These are phyloP conservation scores for Fistularia tabacaria DNA, from an alignment of 2,797 vertebrate species.

Conservation along the genomic window DNA sequence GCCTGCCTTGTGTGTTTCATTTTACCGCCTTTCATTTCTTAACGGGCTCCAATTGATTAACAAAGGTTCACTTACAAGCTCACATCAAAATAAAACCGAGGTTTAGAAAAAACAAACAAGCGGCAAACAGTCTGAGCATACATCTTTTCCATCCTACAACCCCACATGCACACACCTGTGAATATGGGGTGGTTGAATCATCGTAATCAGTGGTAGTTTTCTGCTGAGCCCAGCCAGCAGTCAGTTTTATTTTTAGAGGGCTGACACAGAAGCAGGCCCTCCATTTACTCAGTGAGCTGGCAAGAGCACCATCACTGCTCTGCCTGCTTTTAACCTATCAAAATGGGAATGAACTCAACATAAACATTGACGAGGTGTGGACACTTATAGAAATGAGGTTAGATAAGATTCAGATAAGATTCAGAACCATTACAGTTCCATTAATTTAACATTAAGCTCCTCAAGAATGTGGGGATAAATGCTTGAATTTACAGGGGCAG, in stretches of 20 bases:
- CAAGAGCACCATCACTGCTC: conserved; percentile 58
- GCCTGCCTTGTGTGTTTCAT: too few species aligned
- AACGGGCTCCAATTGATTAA: too few species aligned
- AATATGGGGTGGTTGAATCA: conserved; percentile 74
- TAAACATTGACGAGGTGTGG: conserved; percentile 66
- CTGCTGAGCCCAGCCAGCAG: conserved; percentile 72
- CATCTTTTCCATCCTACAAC: conserved; percentile 35
- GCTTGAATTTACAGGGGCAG: neutral
- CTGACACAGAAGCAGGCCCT: conserved; percentile 71
- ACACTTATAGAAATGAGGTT: conserved; percentile 52
- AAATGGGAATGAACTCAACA: conserved; percentile 67
- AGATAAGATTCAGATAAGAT: conserved; percentile 19
- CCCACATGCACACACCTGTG: conserved; percentile 58
- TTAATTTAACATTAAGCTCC: conserved; percentile 39
- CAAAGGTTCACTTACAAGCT: too few species aligned
- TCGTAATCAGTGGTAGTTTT: conserved; percentile 75
- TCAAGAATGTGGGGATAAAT: conserved; percentile 13
- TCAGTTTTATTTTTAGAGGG: conserved; percentile 75
- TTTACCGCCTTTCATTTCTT: too few species aligned
- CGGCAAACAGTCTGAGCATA: conserved; percentile 51
- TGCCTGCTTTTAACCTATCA: conserved; percentile 61
- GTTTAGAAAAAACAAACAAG: neutral
- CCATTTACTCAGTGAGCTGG: conserved; percentile 69
- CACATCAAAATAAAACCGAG: too few species aligned
- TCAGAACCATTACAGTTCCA: conserved; percentile 40